These are phyloP conservation scores for Artibeus lituratus DNA, from an alignment of 2,797 vertebrate species.

Conservation along the genomic window DNA sequence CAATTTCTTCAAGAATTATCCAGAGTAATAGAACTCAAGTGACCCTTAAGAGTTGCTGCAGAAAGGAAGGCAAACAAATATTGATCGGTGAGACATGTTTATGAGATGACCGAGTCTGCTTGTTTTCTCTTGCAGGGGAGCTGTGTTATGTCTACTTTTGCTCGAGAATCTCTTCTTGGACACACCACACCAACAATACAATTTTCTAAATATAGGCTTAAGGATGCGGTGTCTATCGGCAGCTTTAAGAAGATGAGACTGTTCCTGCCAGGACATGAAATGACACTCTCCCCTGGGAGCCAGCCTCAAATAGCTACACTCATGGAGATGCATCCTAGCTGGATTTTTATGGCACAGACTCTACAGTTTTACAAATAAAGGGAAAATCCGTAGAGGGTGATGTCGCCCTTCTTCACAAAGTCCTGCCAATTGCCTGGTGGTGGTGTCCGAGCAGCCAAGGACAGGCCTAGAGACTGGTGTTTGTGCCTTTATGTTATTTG, in stretches of 20 bases:
- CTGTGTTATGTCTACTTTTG: neutral
- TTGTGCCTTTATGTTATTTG: neutral
- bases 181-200: neutral
- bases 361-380: conserved; percentile 36
- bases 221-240: neutral
- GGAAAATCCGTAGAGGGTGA: neutral
- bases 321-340: neutral
- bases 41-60: conserved; percentile 62
- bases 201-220: neutral
- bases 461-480: neutral
- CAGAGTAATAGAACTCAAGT: conserved; percentile 43
- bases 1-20: conserved; percentile 58
- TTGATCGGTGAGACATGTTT: conserved; percentile 56
- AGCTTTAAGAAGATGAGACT: conserved; percentile 2
- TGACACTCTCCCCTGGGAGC: neutral
- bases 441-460: neutral
- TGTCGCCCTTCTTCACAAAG: neutral
- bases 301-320: neutral
- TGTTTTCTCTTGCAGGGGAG: conserved; percentile 73
- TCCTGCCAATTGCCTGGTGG: neutral
- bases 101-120: conserved; percentile 58
- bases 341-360: conserved; percentile 20
- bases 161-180: conserved; percentile 25
- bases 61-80: conserved; percentile 70
- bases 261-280: neutral